Evolutionary conservation across 1,140 invertebrate genomes (phyloP).

Genomic region (Drosophila kohkoa): DNA sequence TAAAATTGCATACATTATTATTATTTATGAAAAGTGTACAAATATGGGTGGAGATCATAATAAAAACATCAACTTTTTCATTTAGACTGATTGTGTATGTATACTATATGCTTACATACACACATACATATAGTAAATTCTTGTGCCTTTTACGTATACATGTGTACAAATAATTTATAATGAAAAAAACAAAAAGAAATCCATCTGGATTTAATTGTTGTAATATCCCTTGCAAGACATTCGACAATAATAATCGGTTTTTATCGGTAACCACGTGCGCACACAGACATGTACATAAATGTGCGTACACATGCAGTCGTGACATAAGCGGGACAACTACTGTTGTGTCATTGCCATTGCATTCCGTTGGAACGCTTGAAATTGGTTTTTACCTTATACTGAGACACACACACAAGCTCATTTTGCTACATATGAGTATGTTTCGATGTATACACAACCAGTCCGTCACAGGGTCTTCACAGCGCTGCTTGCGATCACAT

Average conservation of each 20-base stretch:
- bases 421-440: neutral
- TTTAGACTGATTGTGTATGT: too few relatives aligned
- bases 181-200: neutral
- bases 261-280: conserved; percentile 31
- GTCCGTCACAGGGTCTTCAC: conserved; percentile 28
- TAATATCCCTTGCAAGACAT: neutral
- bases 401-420: conserved; percentile 15
- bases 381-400: conserved; percentile 17
- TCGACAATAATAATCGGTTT: conserved; percentile 14
- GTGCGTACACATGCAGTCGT: conserved; percentile 13
- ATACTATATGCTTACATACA: too few relatives aligned
- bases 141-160: too few relatives aligned
- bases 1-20: too few relatives aligned
- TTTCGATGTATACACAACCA: conserved; percentile 10
- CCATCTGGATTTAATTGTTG: neutral
- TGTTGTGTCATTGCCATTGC: conserved; percentile 53
- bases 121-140: too few relatives aligned
- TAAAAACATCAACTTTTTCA: too few relatives aligned
- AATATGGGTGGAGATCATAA: too few relatives aligned
- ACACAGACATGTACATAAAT: conserved; percentile 27
- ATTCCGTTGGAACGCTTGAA: conserved; percentile 61
- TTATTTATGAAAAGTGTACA: too few relatives aligned
- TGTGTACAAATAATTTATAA: too few relatives aligned
- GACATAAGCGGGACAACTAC: conserved; percentile 43
- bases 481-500: conserved; percentile 69